Conservation (phyloP, 2,888 invertebrate species). For the Leptopilina syphax region DNA sequence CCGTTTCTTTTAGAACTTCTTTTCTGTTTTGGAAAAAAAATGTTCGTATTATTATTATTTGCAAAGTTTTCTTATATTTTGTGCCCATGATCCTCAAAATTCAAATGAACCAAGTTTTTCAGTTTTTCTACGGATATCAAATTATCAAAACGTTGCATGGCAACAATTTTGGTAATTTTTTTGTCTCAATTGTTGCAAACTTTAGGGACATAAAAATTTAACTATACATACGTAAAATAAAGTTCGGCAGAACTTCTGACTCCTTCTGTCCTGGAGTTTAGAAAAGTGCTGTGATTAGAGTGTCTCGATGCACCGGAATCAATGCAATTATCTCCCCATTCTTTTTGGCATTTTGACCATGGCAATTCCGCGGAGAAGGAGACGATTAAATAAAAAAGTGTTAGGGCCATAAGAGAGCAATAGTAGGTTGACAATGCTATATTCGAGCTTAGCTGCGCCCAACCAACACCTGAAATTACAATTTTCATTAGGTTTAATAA, state of each 20-base stretch:
- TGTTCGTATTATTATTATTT: neutral
- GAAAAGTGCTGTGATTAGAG: neutral
- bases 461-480: conserved; percentile 78
- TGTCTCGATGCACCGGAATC: conserved; percentile 55
- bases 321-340: conserved; percentile 69
- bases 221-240: conserved; percentile 67
- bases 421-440: conserved; percentile 77
- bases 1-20: conserved; percentile 78
- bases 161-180: too few species aligned
- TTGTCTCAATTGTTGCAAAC: too few species aligned
- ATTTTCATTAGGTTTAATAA: neutral
- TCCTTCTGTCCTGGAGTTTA: conserved; percentile 32
- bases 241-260: conserved; percentile 69
- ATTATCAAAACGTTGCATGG: too few species aligned
- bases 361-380: conserved; percentile 76
- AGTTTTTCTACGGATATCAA: too few species aligned
- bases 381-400: conserved; percentile 75
- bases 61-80: conserved; percentile 73
- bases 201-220: too few species aligned
- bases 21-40: conserved; percentile 71
- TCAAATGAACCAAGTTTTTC: too few species aligned
- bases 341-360: conserved; percentile 75
- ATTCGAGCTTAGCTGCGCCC: conserved; percentile 77
- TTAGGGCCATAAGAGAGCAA: conserved; percentile 77
- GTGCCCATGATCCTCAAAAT: conserved; percentile 58